phyloP scores from a whole-genome alignment of 2,797 vertebrate genomes.

The Rallus crepitans region DNA sequence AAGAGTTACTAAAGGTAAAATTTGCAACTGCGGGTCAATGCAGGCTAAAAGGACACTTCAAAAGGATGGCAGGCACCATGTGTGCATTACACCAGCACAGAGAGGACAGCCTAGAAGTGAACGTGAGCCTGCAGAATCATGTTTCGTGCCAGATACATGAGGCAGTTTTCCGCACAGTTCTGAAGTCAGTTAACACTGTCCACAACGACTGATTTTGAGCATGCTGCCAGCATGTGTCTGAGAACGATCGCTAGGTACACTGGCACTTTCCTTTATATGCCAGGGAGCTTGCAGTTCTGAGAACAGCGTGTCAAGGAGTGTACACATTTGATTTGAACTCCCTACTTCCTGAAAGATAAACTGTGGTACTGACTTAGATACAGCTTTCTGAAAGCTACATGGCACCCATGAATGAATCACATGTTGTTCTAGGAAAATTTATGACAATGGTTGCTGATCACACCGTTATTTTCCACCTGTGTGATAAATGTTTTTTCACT shows the following conservation, averaged over 20 bases:
- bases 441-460: not conserved
- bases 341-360: not conserved
- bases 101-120: not conserved
- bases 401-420: not conserved
- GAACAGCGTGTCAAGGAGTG: fast-evolving
- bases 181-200: not conserved
- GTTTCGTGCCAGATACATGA: not conserved
- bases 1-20: not conserved
- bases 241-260: not conserved
- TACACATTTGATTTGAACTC: not conserved
- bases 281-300: not conserved
- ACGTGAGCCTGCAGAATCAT: not conserved
- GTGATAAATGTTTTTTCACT: not conserved
- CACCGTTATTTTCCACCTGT: not conserved
- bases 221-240: fast-evolving
- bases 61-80: fast-evolving
- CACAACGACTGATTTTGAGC: not conserved
- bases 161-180: not conserved
- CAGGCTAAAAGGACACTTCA: not conserved
- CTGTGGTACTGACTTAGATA: not conserved
- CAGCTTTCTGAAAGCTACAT: not conserved
- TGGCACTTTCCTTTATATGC: not conserved
- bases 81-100: not conserved
- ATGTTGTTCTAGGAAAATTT: not conserved
- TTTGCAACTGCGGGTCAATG: not conserved